Base-by-base conservation (phyloP, 2,113 vertebrate genomes). In the Chionodraco myersi region DNA sequence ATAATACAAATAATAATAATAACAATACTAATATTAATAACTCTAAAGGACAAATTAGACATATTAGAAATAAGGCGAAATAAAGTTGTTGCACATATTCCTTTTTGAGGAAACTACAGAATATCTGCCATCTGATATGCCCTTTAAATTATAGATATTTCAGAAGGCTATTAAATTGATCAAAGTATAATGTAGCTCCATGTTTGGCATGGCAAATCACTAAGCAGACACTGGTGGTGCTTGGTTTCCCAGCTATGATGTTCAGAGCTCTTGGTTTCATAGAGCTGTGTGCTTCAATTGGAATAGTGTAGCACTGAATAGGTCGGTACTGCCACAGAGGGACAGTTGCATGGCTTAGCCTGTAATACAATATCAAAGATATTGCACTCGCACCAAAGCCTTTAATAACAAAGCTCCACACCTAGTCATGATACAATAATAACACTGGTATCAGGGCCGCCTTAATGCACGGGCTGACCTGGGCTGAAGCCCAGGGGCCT, bases 331-430 rank as follows among this genome's bases (percentile, higher is more conserved):
- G 67, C 78, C 83, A n/a, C 72, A 73, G 74, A 79, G 85, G 80
- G 86, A 82, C 86, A 76, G 66, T 79, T 80, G 53, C 65, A 72
- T 56, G 81, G 72, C 83, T 83, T 60, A 68, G 66, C 75, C 51
- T 87, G 88, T 86, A 90, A 93, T 82, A 53, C 84, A 91, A 88
- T 91, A 86, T 88, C 76, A 89, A 91, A 86, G 71, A 84, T 82
- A 80, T 82, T 86, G 66, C 85, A 66, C 75, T 88, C 73, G 52
- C 54, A 74, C 63, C 76, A 77, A 71, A 65, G 81, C 89, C 86
- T 89, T 87, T 78, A 75, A 84, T 87, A 85, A 82, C 70, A 90
- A 70, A 86, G 72, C 82, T 88, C 74, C 66, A 75, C 72, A 80
- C 83, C 84, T 60, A 78, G 61, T 74, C 72, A 52, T 79, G 56